phyloP scores from a whole-genome alignment of 2,888 invertebrate genomes.

The Zygaena filipendulae region DNA sequence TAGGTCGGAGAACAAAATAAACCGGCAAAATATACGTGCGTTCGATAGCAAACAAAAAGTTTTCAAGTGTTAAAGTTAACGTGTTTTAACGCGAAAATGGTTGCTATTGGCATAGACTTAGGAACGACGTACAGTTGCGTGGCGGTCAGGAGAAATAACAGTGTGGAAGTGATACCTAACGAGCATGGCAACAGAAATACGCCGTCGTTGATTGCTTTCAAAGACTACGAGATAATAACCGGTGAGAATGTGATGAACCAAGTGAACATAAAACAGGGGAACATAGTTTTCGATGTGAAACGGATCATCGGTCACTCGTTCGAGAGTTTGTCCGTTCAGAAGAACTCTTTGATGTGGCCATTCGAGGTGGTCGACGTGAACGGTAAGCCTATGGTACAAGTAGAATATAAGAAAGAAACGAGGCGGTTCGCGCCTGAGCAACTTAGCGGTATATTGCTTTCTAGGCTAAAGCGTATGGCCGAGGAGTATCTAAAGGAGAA shows the following conservation, averaged over 20 bases:
- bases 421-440: slow-evolving; percentile 40
- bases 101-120: slow-evolving; percentile 45
- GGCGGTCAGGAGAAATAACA: slow-evolving; percentile 38
- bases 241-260: slow-evolving; percentile 45
- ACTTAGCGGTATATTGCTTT: slow-evolving; percentile 43
- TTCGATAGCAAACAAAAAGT: no score
- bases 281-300: slow-evolving; percentile 44
- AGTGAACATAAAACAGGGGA: slow-evolving; percentile 32
- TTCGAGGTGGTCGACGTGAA: slow-evolving; percentile 32
- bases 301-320: slow-evolving; percentile 38
- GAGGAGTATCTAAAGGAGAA: slow-evolving; percentile 31
- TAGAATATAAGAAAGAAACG: slow-evolving; percentile 31
- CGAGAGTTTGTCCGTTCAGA: slow-evolving; percentile 39
- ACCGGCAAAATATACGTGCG: no score
- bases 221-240: slow-evolving; percentile 30
- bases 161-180: slow-evolving; percentile 40
- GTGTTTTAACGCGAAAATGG: no score
- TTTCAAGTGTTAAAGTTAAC: slow-evolving; percentile 6
- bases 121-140: slow-evolving; percentile 44
- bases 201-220: slow-evolving; percentile 45
- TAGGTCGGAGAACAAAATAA: no score
- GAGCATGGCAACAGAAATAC: slow-evolving; percentile 39
- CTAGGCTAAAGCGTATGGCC: slow-evolving; percentile 39
- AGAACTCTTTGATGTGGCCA: slow-evolving; percentile 38
- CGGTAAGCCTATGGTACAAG: slow-evolving; percentile 40